Percentiles rank a stretch among this genome's conserved stretches.
phyloP scores from a whole-genome alignment of 2,888 invertebrate genomes.

The Himalopsyche japonica region DNA sequence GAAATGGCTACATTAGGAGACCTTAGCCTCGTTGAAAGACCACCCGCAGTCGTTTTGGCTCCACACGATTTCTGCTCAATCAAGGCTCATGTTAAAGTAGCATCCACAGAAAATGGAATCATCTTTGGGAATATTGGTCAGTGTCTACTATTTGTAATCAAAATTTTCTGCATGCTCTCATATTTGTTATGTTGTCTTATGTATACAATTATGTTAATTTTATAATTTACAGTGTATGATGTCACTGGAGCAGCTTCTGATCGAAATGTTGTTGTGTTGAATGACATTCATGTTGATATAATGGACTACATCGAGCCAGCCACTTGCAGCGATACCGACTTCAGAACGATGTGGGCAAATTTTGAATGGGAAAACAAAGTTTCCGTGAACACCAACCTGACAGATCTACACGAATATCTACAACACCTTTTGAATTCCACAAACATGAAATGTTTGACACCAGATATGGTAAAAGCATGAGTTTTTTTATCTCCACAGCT shows the following conservation, averaged over 20 bases:
- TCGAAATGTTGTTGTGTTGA: slow-evolving; percentile 95
- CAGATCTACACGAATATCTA: slow-evolving; percentile 90
- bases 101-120: slow-evolving; percentile 98
- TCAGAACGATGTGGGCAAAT: slow-evolving; percentile 99
- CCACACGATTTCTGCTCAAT: slow-evolving; percentile 98
- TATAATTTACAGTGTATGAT: slow-evolving; percentile 78
- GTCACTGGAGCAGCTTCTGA: slow-evolving; percentile 90
- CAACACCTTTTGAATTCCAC: slow-evolving; percentile 90
- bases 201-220: neutral
- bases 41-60: slow-evolving; percentile 91
- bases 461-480: slow-evolving; percentile 73
- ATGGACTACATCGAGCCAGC: slow-evolving; percentile 99
- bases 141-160: slow-evolving; percentile 32
- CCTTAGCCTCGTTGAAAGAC: slow-evolving; percentile 96
- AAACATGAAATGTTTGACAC: slow-evolving; percentile 99
- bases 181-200: neutral
- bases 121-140: slow-evolving; percentile 98
- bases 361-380: slow-evolving; percentile 99
- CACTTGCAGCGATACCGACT: slow-evolving; percentile 91
- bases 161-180: neutral
- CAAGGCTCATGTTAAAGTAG: slow-evolving; percentile 98
- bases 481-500: neutral
- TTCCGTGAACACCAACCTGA: slow-evolving; percentile 90
- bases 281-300: slow-evolving; percentile 99
- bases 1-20: slow-evolving; percentile 98